Evolutionary conservation across 2,888 invertebrate genomes (phyloP).

Genomic region (Brassicogethes aeneus): DNA sequence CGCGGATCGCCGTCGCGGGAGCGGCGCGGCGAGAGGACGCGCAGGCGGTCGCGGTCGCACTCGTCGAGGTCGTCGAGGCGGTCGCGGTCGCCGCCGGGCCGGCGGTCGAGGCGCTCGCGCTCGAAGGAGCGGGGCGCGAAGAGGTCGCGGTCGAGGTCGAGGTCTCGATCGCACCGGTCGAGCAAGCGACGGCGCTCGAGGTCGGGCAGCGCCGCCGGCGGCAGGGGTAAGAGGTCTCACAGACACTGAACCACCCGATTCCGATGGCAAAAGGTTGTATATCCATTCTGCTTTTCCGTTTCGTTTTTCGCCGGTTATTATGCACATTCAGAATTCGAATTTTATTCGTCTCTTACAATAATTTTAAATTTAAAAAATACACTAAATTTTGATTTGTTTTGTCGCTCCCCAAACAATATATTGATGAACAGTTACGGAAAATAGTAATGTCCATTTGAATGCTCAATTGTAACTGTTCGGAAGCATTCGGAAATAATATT

Average conservation of each 20-base stretch:
- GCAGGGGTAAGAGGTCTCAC: constrained; percentile 27
- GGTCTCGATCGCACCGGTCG: constrained; percentile 7
- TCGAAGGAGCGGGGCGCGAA: constrained; percentile 14
- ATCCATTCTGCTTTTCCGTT: background rate
- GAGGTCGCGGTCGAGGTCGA: constrained; percentile 14
- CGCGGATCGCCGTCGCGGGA: constrained; percentile 4
- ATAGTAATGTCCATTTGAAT: no score
- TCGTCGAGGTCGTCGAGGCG: constrained; percentile 7
- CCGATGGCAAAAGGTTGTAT: constrained; percentile 17
- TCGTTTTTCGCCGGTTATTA: no score
- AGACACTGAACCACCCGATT: constrained; percentile 13
- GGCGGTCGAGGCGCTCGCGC: constrained; percentile 5
- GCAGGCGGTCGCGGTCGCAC: constrained; percentile 11
- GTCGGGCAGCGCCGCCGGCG: constrained; percentile 11
- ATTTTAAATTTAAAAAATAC: no score
- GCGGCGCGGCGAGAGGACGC: constrained; percentile 5
- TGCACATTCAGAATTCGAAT: no score
- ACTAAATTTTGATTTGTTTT: no score
- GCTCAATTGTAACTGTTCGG: no score
- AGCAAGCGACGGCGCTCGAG: constrained; percentile 8
- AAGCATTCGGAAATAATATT: no score
- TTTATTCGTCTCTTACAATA: no score
- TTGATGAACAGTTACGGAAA: no score
- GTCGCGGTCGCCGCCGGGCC: constrained; percentile 8
- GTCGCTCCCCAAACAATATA: no score